These are phyloP conservation scores for Gerris lacustris DNA, from an alignment of 2,888 invertebrate genomes.

Conservation along the genomic window DNA sequence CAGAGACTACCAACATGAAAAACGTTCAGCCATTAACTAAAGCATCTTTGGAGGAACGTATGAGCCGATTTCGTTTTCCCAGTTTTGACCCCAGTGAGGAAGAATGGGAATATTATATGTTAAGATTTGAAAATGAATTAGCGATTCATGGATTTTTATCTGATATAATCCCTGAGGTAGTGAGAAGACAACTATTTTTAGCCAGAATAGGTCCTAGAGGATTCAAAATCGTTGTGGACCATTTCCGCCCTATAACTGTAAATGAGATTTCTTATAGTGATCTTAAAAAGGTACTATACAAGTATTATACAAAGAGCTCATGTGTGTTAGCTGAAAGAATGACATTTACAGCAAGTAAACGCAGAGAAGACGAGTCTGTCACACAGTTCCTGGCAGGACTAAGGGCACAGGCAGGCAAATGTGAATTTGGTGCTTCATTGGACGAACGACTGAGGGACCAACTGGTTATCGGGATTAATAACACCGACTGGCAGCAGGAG, in stretches of 20 bases:
- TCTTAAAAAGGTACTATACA: neutral
- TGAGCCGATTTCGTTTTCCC: no score
- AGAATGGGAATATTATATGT: neutral
- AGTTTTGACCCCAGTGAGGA: neutral
- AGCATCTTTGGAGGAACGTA: no score
- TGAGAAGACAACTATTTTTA: constrained; percentile 1
- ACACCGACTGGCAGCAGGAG: constrained; percentile 6
- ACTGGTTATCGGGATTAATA: constrained; percentile 4
- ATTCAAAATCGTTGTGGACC: constrained; percentile 10
- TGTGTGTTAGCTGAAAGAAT: neutral
- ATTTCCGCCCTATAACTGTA: neutral
- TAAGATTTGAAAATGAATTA: neutral
- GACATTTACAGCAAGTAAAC: neutral
- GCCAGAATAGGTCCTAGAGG: constrained; percentile 7
- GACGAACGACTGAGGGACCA: constrained; percentile 12
- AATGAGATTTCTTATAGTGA: neutral
- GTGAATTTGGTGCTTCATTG: constrained; percentile 3
- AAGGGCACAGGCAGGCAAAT: constrained; percentile 5
- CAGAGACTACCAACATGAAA: no score
- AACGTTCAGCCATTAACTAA: no score
- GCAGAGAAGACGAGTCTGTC: neutral
- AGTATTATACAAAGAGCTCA: neutral
- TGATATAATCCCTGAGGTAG: neutral
- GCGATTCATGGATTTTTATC: neutral
- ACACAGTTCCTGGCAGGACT: neutral